Percentiles rank a stretch among this genome's conserved stretches.
Evolutionary conservation across 2,888 invertebrate genomes (phyloP).

Genomic region (Megamerina dolium): DNA sequence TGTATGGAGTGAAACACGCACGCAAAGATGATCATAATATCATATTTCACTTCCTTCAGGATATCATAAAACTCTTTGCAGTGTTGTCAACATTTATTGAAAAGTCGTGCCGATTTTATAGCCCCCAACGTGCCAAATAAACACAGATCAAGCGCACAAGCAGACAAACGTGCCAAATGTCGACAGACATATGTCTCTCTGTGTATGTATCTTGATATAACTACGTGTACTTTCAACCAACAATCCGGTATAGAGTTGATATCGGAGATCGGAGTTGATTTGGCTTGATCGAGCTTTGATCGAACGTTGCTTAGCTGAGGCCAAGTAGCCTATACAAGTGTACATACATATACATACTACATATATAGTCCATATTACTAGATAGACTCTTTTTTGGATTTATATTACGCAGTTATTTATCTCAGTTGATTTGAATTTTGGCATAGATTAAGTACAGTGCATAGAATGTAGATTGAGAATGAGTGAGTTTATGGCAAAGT

Average conservation of each 20-base stretch:
- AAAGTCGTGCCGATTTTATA: conserved; percentile 50
- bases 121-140: conserved; percentile 16
- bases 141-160: neutral
- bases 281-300: too few relatives aligned
- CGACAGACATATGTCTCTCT: too few relatives aligned
- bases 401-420: conserved; percentile 45
- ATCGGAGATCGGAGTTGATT: too few relatives aligned
- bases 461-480: conserved; percentile 20
- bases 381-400: conserved; percentile 34
- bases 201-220: too few relatives aligned
- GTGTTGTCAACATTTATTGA: conserved; percentile 50
- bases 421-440: conserved; percentile 40
- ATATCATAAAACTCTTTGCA: conserved; percentile 47
- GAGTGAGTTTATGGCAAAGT: conserved; percentile 23
- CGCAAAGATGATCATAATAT: conserved; percentile 39
- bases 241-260: too few relatives aligned
- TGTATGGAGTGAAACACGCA: too few relatives aligned
- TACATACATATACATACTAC: too few relatives aligned
- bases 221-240: too few relatives aligned
- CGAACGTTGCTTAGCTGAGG: too few relatives aligned
- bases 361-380: too few relatives aligned
- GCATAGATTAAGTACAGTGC: conserved; percentile 46
- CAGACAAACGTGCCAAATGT: too few relatives aligned
- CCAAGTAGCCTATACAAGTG: too few relatives aligned
- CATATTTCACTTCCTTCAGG: conserved; percentile 50